Evolutionary conservation across 2,888 invertebrate genomes (phyloP), one percentile per base, ranked within the genome.

Genomic region (Trissolcus japonicus): DNA sequence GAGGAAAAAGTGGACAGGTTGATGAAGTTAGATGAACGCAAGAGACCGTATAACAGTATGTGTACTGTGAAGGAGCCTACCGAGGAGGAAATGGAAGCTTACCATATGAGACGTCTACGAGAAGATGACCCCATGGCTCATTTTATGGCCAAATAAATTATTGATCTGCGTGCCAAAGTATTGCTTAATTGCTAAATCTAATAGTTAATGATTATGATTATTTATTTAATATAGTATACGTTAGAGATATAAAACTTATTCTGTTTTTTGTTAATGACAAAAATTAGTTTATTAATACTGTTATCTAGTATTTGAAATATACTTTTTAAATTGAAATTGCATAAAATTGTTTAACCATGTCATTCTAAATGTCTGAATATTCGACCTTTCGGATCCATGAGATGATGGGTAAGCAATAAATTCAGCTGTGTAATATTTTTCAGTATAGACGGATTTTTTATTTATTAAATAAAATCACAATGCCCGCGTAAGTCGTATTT

Each of bases 61-160:
- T 93, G 92, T 78, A 94, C 94, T 83, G 93, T 93, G 0, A 95
- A 95, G 82, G 95, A 94, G 75, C 97, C 97, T 0, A 95, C 96
- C 0, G 95, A 96, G 73, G 96, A 96, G 79, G 97, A 99, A 88
- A 92, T 98, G 87, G 98, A 99, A 88, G 97, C 97, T 0, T 98
- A 95, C 90, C 94, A 94, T 86, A 94, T 96, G 91, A 98, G 96
- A 88, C 91, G 95, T 65, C 90, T 92, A 65, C 91, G 96, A 50
- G 94, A 94, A 0, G 96, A 97, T 80, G 99, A 99, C 90, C 99
- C 99, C 0, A 98, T 99, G 98, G 92, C 94, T 67, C 93, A 95
- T 78, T 95, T 95, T 89, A 85, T 92, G 61, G 78, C 62, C 71
- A 81, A 81, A 67, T 48, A 17, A 48, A 48, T 2, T 16, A 48